phyloP scores from a whole-genome alignment of 1,140 invertebrate species.

The Calephelis nemesis region DNA sequence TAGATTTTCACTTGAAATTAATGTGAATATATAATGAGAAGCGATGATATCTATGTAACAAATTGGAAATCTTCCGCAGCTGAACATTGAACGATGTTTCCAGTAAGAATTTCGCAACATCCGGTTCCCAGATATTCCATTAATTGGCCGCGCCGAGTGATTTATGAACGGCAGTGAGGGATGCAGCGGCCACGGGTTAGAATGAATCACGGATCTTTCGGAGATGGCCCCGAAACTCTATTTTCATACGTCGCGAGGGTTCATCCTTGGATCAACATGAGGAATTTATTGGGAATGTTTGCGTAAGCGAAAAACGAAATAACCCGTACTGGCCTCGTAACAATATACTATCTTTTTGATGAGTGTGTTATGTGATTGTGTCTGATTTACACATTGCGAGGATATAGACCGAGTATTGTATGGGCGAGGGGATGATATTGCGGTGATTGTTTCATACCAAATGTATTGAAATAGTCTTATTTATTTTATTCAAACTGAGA shows the following conservation, averaged over 20 bases:
- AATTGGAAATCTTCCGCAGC: constrained; percentile 11
- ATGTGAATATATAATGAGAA: too few relatives aligned
- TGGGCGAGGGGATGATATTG: too few relatives aligned
- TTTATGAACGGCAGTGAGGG: constrained; percentile 31
- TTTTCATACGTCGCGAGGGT: constrained; percentile 40
- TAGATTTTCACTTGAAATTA: too few relatives aligned
- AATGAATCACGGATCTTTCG: constrained; percentile 36
- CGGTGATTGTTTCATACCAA: too few relatives aligned
- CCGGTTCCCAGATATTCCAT: constrained; percentile 26
- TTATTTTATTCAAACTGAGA: too few relatives aligned
- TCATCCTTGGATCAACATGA: constrained; percentile 52
- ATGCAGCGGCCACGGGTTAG: constrained; percentile 28
- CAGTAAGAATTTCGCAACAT: constrained; percentile 12
- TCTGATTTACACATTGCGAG: background rate
- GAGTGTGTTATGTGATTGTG: constrained; percentile 1
- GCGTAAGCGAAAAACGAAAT: constrained; percentile 25
- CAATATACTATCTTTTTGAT: constrained; percentile 10
- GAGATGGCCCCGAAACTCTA: constrained; percentile 20
- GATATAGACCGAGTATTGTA: background rate
- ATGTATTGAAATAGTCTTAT: too few relatives aligned
- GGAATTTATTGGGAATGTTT: constrained; percentile 50
- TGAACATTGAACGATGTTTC: constrained; percentile 13
- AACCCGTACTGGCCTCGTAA: constrained; percentile 3
- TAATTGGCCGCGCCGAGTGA: constrained; percentile 26
- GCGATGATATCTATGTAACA: background rate